phyloP scores from a whole-genome alignment of 2,113 vertebrate species.

The Gasterosteus aculeatus region DNA sequence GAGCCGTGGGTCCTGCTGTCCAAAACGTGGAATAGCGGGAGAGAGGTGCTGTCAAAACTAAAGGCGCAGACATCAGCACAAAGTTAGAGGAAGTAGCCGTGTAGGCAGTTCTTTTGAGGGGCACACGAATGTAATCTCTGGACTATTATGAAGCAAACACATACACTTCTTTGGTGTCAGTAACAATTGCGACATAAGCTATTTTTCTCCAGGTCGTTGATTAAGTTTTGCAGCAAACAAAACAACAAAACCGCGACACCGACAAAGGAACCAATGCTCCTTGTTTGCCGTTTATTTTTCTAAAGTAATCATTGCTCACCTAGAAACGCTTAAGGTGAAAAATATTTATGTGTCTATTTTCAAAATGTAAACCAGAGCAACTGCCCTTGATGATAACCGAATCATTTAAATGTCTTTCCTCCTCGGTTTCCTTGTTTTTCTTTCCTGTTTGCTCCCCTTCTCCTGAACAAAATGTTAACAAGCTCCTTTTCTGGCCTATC shows the following conservation, averaged over 20 bases:
- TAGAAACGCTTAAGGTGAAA: conserved; percentile 52
- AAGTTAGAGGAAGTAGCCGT: conserved; percentile 62
- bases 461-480: conserved; percentile 69
- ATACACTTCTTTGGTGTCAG: conserved; percentile 34
- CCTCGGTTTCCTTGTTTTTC: conserved; percentile 53
- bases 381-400: conserved; percentile 67
- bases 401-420: conserved; percentile 71
- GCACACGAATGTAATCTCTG: conserved; percentile 72
- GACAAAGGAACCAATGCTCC: conserved; percentile 60
- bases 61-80: conserved; percentile 72
- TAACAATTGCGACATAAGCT: conserved; percentile 45
- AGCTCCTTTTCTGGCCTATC: conserved; percentile 65
- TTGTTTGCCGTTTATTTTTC: conserved; percentile 68
- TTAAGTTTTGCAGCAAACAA: conserved; percentile 62
- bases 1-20: conserved; percentile 65
- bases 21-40: conserved; percentile 66
- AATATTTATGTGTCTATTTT: conserved; percentile 70
- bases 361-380: conserved; percentile 63
- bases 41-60: conserved; percentile 73
- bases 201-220: conserved; percentile 62
- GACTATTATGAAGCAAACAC: conserved; percentile 62
- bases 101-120: conserved; percentile 67
- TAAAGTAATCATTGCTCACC: conserved; percentile 65
- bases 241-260: conserved; percentile 31
- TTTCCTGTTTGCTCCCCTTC: conserved; percentile 38